Percentiles rank a stretch among this genome's conserved stretches.
Conservation (phyloP, 1,140 invertebrate genomes). For the Nylanderia fulva region DNA sequence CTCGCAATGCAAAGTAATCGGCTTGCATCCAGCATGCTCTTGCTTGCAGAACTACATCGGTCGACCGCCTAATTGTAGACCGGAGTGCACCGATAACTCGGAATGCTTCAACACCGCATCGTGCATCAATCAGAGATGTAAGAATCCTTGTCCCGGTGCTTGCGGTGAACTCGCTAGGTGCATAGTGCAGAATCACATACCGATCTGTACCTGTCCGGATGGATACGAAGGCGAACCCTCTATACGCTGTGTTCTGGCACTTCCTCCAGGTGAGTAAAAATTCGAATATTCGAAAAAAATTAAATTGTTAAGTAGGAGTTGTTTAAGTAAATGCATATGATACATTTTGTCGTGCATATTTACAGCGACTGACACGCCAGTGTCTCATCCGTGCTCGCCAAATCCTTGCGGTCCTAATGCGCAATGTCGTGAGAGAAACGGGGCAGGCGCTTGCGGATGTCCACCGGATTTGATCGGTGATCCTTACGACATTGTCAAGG, state of each 20-base stretch:
- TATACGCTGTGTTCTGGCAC: constrained; percentile 86
- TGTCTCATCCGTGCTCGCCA: constrained; percentile 89
- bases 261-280: constrained; percentile 83
- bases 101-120: constrained; percentile 91
- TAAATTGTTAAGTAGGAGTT: background rate
- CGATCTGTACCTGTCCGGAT: constrained; percentile 90
- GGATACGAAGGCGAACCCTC: constrained; percentile 93
- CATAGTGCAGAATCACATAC: constrained; percentile 91
- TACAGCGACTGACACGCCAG: constrained; percentile 83
- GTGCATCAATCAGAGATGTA: constrained; percentile 92
- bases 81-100: constrained; percentile 91
- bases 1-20: constrained; percentile 91
- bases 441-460: constrained; percentile 92
- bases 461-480: constrained; percentile 91
- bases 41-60: constrained; percentile 91
- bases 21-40: constrained; percentile 90
- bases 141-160: constrained; percentile 92
- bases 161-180: constrained; percentile 92
- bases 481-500: constrained; percentile 88
- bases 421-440: constrained; percentile 91
- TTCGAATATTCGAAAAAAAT: background rate
- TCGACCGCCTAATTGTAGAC: constrained; percentile 92
- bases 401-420: constrained; percentile 93
- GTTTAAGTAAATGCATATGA: constrained; percentile 1
- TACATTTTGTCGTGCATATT: constrained; percentile 40